Base-by-base conservation (phyloP, 2,797 vertebrate species). In the Anguilla pacifica region DNA sequence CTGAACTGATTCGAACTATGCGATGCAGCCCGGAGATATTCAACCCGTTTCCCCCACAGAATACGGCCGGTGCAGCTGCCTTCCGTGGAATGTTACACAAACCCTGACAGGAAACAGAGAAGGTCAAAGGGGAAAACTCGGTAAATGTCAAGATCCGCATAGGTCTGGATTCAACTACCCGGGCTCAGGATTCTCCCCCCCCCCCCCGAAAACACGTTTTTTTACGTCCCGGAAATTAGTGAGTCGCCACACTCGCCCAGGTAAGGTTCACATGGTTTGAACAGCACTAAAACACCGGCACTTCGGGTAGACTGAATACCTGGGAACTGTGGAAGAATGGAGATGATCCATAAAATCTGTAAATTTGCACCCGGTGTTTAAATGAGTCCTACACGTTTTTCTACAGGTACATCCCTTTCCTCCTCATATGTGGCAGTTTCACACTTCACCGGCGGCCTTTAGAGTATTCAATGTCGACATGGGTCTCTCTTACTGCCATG, bases 31-130 rank as follows among this genome's bases (percentile, higher is more conserved):
- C 28, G 49, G 39, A 84, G 64, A 89, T 85, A 57, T 51, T 25
- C 83, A 88, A 89, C 55, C 89, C 87, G 84, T 84, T 31, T 61
- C 72, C 31, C 39, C 9, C 86, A 22, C 22, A 22, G n/a, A 82
- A 86, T 39, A n/a, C 59, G 9, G 53, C 28, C 25, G 83, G 61
- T 31, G 28, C 57, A 88, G 61, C 59, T 17, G 86, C 74, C 84
- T 4, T 15, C 59, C 83, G 59, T 87, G 89, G 91, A 93, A 91
- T 91, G 90, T 90, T 90, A 89, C 82, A 84, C 90, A 88, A 84
- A 88, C 87, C 86, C 86, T 88, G 89, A 89, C 90, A 92, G 92
- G 91, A 93, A 90, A 87, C 87, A 89, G 86, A 28, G 67, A 35
- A 49, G 86, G 89, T 90, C 89, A 93, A 79, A 88, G 87, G 89